Evolutionary conservation across 2,888 invertebrate species (phyloP).

Genomic region (Bursaphelenchus okinawaensis): DNA sequence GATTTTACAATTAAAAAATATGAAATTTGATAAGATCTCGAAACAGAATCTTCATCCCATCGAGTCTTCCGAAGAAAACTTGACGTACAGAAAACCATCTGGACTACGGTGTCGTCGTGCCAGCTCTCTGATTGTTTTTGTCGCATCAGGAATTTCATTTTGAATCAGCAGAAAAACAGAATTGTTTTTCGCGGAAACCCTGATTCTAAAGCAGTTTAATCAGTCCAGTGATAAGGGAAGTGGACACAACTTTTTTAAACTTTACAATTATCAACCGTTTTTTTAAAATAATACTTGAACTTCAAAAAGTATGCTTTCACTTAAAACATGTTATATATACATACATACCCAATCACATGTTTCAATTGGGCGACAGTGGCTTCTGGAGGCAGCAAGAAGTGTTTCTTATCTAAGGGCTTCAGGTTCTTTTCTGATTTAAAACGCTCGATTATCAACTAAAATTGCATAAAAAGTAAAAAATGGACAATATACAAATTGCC

Average conservation of each 20-base stretch:
- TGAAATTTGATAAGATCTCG: too few relatives aligned
- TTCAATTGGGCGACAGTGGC: conserved; percentile 23
- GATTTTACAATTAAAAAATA: too few relatives aligned
- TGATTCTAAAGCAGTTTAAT: background rate
- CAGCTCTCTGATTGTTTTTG: conserved; percentile 4
- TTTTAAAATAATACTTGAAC: too few relatives aligned
- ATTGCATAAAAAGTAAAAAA: too few relatives aligned
- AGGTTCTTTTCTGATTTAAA: conserved; percentile 20
- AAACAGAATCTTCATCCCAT: conserved; percentile 13
- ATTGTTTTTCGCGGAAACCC: conserved; percentile 8
- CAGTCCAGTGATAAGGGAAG: background rate
- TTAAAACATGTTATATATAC: background rate
- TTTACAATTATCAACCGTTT: too few relatives aligned
- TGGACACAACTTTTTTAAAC: background rate
- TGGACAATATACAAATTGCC: background rate
- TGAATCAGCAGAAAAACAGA: conserved; percentile 16
- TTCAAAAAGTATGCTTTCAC: too few relatives aligned
- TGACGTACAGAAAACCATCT: conserved; percentile 25
- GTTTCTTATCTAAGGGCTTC: conserved; percentile 13
- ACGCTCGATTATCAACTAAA: conserved; percentile 20
- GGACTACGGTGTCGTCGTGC: conserved; percentile 11
- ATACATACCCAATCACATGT: conserved; percentile 16
- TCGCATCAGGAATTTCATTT: conserved; percentile 10
- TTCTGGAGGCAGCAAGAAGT: conserved; percentile 16
- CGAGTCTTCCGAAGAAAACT: conserved; percentile 26